Base-by-base conservation (phyloP, 2,797 vertebrate species). In the Triplophysa bombifrons region DNA sequence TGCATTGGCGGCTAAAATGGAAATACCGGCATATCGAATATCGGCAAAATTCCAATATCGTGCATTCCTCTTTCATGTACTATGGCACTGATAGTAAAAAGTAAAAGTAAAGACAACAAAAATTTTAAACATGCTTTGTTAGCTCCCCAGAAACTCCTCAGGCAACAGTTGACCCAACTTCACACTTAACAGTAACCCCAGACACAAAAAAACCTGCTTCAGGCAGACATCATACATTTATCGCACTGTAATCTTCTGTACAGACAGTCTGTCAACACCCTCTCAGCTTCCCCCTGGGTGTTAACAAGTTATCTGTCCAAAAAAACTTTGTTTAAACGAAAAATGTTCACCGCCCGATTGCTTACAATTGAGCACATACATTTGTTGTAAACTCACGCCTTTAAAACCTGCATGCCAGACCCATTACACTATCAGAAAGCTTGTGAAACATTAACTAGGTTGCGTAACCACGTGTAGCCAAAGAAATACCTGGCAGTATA, bases 401-500 rank as follows among this genome's bases (percentile, higher is more conserved):
- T 30, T 27, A 19, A 41, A 74, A 66, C 64, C 65, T 67, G 65
- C 55, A 77, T 67, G 61, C 66, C 67, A 61, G 72, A 80, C 75
- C 55, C 41, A 44, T 76, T 51, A 53, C 76, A 38, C 64, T 81
- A 81, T 76, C 74, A 48, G 64, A 76, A 73, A 2, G 34, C 61
- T 61, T 80, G 61, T 50, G 50, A 80, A 67, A 22, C 46, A 64
- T 82, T 76, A 65, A 61, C 58, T 51, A 34, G 71, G 69, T 82
- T 78, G 67, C 80, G 38, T 80, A 87, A 80, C 71, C 79, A 17
- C 25, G 56, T 70, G 64, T 68, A 73, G 25, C 53, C 55, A 78
- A 82, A 83, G 65, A 77, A 84, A 84, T 76, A 81, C 55, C 70
- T 79, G 77, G 61, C 41, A 70, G 41, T 12, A 50, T 56, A 44